Conservation (phyloP, 2,113 vertebrate species). For the Catagonus wagneri region DNA sequence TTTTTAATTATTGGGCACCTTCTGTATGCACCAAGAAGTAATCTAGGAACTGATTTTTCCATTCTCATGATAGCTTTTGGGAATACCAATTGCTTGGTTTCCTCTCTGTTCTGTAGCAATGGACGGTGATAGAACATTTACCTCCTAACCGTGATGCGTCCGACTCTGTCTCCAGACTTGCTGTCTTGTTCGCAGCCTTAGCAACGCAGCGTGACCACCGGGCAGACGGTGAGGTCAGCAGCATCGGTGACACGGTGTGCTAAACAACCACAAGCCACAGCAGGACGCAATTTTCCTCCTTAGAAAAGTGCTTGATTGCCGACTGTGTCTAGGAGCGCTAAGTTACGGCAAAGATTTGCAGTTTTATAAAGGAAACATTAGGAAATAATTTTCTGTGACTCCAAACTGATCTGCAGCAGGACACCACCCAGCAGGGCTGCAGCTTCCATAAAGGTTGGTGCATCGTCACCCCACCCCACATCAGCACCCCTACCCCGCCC, state of each 20-base stretch:
- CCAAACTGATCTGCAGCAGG: not conserved
- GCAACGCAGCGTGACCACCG: not conserved
- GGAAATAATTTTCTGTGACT: not conserved
- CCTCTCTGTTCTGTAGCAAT: fast-evolving
- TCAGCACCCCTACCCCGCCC: not conserved
- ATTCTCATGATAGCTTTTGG: not conserved
- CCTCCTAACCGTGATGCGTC: fast-evolving
- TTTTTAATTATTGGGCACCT: no score
- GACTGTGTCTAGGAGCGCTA: not conserved
- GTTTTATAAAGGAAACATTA: not conserved
- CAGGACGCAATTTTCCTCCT: not conserved
- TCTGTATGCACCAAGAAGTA: no score
- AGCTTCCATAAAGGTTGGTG: no score
- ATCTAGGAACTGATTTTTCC: no score
- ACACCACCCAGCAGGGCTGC: fast-evolving
- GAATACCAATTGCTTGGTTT: not conserved
- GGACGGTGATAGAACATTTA: no score
- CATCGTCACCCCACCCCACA: not conserved
- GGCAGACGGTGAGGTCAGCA: not conserved
- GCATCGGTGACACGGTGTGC: no score
- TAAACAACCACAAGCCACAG: not conserved
- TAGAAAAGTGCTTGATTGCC: not conserved
- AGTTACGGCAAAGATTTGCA: not conserved
- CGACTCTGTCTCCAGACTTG: not conserved
- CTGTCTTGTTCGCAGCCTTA: not conserved